A percentile compares a stretch with the other conserved stretches of the same genome.
These are phyloP conservation scores for Nothobranchius kuhntae DNA, from an alignment of 2,113 vertebrate species.

Conservation along the genomic window DNA sequence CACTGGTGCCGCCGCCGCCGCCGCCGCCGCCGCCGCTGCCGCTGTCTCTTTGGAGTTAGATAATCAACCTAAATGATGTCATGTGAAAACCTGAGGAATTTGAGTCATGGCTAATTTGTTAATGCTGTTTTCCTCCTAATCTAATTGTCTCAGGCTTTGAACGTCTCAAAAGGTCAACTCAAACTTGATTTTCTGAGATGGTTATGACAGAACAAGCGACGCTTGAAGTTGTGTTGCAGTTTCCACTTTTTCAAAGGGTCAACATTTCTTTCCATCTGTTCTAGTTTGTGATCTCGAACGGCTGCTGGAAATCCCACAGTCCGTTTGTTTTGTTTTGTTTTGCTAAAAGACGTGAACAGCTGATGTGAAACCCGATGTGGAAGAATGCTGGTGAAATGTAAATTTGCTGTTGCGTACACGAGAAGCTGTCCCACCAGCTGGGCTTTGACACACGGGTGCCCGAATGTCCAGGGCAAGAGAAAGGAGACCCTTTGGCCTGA, in stretches of 20 bases:
- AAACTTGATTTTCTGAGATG: slow-evolving; percentile 78
- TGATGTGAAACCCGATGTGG: background rate
- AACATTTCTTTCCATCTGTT: slow-evolving; percentile 17
- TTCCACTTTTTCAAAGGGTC: slow-evolving; percentile 8
- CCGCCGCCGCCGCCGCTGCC: too few relatives aligned
- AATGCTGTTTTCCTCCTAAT: slow-evolving; percentile 82
- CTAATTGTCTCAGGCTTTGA: slow-evolving; percentile 78
- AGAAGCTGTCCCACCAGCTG: slow-evolving; percentile 69
- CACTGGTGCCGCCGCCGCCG: slow-evolving; percentile 25
- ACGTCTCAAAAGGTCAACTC: slow-evolving; percentile 77
- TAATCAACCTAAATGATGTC: slow-evolving; percentile 79
- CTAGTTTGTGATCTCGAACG: background rate
- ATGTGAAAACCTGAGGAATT: slow-evolving; percentile 81
- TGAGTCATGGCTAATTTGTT: slow-evolving; percentile 79
- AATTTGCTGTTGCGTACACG: slow-evolving; percentile 23
- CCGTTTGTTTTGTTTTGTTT: too few relatives aligned
- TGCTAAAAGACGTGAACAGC: background rate
- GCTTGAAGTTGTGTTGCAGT: slow-evolving; percentile 37
- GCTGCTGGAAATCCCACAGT: background rate
- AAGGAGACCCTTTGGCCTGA: slow-evolving; percentile 73
- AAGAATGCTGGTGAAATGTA: slow-evolving; percentile 15
- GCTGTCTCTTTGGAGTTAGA: slow-evolving; percentile 43
- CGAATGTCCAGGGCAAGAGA: slow-evolving; percentile 58
- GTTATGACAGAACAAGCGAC: slow-evolving; percentile 70
- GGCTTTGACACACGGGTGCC: slow-evolving; percentile 51